Evolutionary conservation across 2,888 invertebrate species (phyloP), one percentile per base, ranked within the genome.

Genomic region (Thymelicus acteon): DNA sequence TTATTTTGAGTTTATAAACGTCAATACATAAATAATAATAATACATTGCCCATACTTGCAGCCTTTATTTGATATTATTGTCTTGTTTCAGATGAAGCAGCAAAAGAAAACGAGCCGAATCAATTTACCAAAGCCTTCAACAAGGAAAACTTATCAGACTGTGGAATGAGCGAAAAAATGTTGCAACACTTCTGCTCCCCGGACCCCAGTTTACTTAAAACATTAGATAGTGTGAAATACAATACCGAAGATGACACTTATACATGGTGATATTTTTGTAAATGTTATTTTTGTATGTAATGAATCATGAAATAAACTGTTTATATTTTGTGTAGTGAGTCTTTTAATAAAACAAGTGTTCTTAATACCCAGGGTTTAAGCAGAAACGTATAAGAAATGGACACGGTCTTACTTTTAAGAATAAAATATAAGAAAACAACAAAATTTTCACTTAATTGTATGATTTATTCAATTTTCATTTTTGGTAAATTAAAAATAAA

Each of bases 131-230:
- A 89, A 83, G 96, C 97, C 0, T 98, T 98, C 89, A 96, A 96
- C 63, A 95, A 96, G 80, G 97, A 97, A 87, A 98, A 97, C 88
- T 94, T 98, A n/a, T 97, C 97, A 0, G 98, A 98, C 85, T 98
- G 98, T 83, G 98, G 98, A 7, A 93, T 98, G 44, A 95, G 91
- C 75, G 88, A 94, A 7, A 90, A 92, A 37, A 91, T 96, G 82
- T 86, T 97, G n/a, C 94, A 95, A 76, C 93, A 95, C 72, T 96
- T 97, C 86, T 97, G 97, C 82, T 94, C 94, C 0, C 83, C 95
- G 0, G 95, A 96, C 80, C 89, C 93, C 0, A 81, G 83, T 15
- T 78, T 91, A 8, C 90, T 96, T 15, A 88, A 92, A 76, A 87
- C 94, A 61, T 82, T 96, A 40, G 96, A 96, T 79, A 95, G 95